Percentiles rank a stretch among this genome's conserved stretches.
phyloP scores from a whole-genome alignment of 2,113 vertebrate species.

The Phylloscopus whistleri region DNA sequence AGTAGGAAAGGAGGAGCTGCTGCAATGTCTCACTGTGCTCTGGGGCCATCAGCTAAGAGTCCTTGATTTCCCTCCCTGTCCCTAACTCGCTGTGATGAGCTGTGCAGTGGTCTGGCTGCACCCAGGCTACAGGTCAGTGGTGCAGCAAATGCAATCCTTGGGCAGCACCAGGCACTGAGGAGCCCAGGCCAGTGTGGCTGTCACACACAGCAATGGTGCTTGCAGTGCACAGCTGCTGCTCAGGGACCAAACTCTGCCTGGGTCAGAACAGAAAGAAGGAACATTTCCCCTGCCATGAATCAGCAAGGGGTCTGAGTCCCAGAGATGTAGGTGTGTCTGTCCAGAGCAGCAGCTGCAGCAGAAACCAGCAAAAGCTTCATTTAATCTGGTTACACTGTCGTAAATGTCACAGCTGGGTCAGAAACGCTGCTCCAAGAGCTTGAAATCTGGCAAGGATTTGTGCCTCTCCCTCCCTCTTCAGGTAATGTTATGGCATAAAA shows the following conservation, averaged over 20 bases:
- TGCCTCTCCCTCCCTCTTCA: background rate
- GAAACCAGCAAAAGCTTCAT: background rate
- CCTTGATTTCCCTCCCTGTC: background rate
- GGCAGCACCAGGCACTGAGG: background rate
- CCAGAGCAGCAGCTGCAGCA: background rate
- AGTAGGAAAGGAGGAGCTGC: background rate
- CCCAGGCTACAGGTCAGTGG: background rate
- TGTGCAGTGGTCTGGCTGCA: background rate
- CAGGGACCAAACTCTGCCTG: background rate
- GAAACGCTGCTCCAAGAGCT: fast-evolving
- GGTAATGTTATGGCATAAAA: background rate
- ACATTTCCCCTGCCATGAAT: background rate
- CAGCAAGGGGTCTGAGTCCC: background rate
- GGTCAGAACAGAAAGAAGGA: background rate
- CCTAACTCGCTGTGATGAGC: fast-evolving
- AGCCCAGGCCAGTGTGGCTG: fast-evolving
- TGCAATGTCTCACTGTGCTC: background rate
- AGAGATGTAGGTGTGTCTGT: background rate
- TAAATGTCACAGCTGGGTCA: background rate
- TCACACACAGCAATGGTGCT: fast-evolving
- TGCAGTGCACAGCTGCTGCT: background rate
- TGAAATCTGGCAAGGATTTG: background rate
- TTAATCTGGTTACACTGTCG: background rate
- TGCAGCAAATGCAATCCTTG: background rate
- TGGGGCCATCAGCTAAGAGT: background rate